Percentiles rank a stretch among this genome's conserved stretches.
Conservation (phyloP, 2,113 vertebrate species). For the Esox niger region DNA sequence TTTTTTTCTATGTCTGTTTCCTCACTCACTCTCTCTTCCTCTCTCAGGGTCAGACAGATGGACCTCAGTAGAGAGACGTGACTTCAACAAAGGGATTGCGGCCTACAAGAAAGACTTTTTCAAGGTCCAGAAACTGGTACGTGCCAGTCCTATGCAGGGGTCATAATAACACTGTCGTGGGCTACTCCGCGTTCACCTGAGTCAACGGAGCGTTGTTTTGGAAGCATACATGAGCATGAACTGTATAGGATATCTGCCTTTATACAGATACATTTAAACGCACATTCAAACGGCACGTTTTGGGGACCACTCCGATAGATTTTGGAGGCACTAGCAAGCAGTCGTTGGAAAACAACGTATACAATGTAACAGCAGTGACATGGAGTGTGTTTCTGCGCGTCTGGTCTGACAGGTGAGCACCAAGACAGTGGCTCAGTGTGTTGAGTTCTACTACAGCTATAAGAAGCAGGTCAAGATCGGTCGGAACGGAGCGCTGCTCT, state of each 20-base stretch:
- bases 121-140: slow-evolving; percentile 95
- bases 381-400: neutral
- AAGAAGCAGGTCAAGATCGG: slow-evolving; percentile 97
- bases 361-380: too few relatives aligned
- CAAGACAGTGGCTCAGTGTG: slow-evolving; percentile 94
- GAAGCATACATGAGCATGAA: too few relatives aligned
- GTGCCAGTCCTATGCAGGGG: neutral
- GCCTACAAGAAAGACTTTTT: slow-evolving; percentile 97
- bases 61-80: slow-evolving; percentile 85
- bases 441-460: slow-evolving; percentile 97
- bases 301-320: too few relatives aligned
- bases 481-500: slow-evolving; percentile 86
- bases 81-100: slow-evolving; percentile 94
- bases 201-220: too few relatives aligned
- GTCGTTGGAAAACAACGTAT: too few relatives aligned
- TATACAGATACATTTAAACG: too few relatives aligned
- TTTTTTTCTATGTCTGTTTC: neutral
- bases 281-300: too few relatives aligned
- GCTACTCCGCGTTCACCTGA: too few relatives aligned
- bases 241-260: too few relatives aligned
- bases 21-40: slow-evolving; percentile 3
- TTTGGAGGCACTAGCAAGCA: too few relatives aligned
- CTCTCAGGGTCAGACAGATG: slow-evolving; percentile 89
- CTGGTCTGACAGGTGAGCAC: slow-evolving; percentile 82
- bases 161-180: too few relatives aligned